Evolutionary conservation across 92 coral and sea anemone genomes (phyloP), one percentile per base, ranked within the genome.

Genomic region (Porites divaricata): DNA sequence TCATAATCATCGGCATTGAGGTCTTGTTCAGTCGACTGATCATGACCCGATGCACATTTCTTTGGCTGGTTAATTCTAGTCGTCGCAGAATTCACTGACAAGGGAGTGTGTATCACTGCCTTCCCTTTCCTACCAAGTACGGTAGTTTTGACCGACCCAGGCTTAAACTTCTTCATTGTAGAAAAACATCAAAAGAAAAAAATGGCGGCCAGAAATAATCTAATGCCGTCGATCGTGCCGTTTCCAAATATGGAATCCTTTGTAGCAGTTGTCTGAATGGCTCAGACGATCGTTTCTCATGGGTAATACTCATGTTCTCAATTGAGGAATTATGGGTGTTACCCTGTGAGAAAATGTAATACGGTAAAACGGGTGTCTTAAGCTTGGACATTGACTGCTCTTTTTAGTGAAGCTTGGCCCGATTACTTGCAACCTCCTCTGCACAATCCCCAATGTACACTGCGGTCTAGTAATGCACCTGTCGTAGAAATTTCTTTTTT

Each of bases 291-390:
- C 73, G 50, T 13, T 13, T 17, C 50, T 10, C 14, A 28, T 25
- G 73, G 73, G 73, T 68, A 68, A 6, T 68, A 68, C 45, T 21
- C 73, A 25, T 68, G 7, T 68, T 68, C 73, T 68, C 52, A 11
- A 28, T 68, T 68, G 73, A 68, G 73, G 35, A 26, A 25, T 26
- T 13, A 17, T 28, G 73, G 73, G 73, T 68, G 73, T 68, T 68
- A 68, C 17, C 50, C 73, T 24, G 13, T 68, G 73, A 68, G 73
- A 25, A 26, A 66, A 66, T 66, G 71, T 66, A 45, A 66, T 6
- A 66, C 71, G 2, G 19, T n/a, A n/a, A n/a, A n/a, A n/a, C n/a
- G n/a, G n/a, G n/a, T n/a, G n/a, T n/a, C n/a, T n/a, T n/a, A 35
- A 35, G 45, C 45, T 35, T 35, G 45, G 45, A 4, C 4, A 35